Evolutionary conservation across 2,113 vertebrate species (phyloP), one percentile per base, ranked within the genome.

Genomic region (Crotalus horridus): DNA sequence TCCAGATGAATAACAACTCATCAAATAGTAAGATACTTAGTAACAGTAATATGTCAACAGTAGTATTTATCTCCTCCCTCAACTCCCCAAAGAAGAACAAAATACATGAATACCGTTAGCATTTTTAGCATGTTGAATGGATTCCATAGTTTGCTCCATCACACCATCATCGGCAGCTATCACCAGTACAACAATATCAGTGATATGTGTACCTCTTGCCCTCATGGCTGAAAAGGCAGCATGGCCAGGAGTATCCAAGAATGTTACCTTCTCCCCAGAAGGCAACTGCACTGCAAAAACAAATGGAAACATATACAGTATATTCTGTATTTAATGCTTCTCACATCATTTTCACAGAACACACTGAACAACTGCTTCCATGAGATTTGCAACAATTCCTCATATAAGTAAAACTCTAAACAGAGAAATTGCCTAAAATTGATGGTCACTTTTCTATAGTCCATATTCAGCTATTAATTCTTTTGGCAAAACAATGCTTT

Each of bases 171-270:
- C 99, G 1, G 99, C 99, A 0, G 99, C 99, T 85, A 99, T 98
- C 51, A 99, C 99, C 95, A 99, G 95, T 74, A 99, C 96, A 48
- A 99, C 94, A 0, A 99, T 99, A 96, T 99, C 99, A 0, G 99
- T 99, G 94, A 99, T 98, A 0, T 96, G 94, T 87, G 99, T 98
- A 13, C 99, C 99, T 23, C 99, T 98, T 0, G 98, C 99, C 91
- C 99, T 97, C 98, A 99, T 99, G 93, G 99, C 97, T 93, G 99
- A 99, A 88, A 99, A 99, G 33, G 99, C 99, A 8, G 99, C 99
- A 4, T 99, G 99, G 21, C 99, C 99, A 0, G 99, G 99, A 3
- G 99, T 99, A 97, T 99, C 99, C 39, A 99, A 98, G 95, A 99
- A 99, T n/a, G 99, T 99, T 94, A 99, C 98, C 96, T 96, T 98